Base-by-base conservation (phyloP, 2,797 vertebrate species). In the Melanitta fusca region DNA sequence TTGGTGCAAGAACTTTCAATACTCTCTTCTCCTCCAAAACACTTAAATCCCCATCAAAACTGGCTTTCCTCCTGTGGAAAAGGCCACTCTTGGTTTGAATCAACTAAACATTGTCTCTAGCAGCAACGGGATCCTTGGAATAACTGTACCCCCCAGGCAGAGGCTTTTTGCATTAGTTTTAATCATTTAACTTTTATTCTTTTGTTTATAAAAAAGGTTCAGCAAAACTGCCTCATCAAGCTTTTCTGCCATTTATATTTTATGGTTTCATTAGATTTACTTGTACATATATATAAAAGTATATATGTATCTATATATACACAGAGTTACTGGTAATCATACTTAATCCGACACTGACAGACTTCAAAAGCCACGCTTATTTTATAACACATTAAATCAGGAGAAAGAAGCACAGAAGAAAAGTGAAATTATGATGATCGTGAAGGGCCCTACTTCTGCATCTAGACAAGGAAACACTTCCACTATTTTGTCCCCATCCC, bases 1-100 rank as follows among this genome's bases (percentile, higher is more conserved):
- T 58, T 38, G 19, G 15, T 43, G 39, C 62, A 21, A 41, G 6
- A 32, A 14, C 30, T 45, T 43, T 66, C 21, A 32, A 22, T 34
- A 8, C n/a, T 51, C 20, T 16, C 8, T 38, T 77, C 21, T 17
- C 58, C 49, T 62, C 58, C 34, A 77, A 77, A 43, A 17, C 45
- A 49, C 20, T 73, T 54, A 43, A 87, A 78, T 47, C 56, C 5
- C 22, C 36, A 1, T 6, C 36, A 11, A 5, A 58, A 9, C 11
- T 2, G n/a, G 8, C 5, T 38, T 30, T 68, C 88, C 57, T 24
- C 10, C 5, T 0, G 0, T 14, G 25, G 14, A 22, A 54, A 79
- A 62, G 7, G 9, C 16, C 19, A n/a, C 1, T 6, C 51, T 61
- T 64, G 43, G 32, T 60, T 43, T 62, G 27, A 71, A 68, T 56